Percentiles rank a stretch among this genome's conserved stretches.
These are phyloP conservation scores for Baccha elongata DNA, from an alignment of 2,888 invertebrate genomes.

Conservation along the genomic window DNA sequence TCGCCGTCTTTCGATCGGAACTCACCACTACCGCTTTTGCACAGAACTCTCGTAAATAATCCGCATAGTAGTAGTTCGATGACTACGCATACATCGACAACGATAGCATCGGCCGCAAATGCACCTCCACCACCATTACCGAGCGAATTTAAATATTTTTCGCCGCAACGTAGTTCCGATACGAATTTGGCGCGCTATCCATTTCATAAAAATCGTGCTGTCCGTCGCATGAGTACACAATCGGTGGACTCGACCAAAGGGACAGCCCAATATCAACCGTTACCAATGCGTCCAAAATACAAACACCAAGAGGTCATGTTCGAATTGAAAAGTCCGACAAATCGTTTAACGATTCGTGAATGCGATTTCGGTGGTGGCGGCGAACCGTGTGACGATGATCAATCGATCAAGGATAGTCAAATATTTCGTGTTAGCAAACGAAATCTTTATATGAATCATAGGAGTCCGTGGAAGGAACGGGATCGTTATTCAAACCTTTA, in stretches of 20 bases:
- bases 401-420: conserved; percentile 82
- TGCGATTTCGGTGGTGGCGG: conserved; percentile 83
- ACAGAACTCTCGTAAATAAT: conserved; percentile 76
- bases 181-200: conserved; percentile 80
- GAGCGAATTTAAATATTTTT: conserved; percentile 81
- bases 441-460: conserved; percentile 82
- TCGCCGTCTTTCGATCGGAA: conserved; percentile 82
- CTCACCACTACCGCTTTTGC: conserved; percentile 81
- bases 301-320: conserved; percentile 81
- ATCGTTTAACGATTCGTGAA: conserved; percentile 81
- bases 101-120: conserved; percentile 79
- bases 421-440: conserved; percentile 83
- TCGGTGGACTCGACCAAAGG: conserved; percentile 81
- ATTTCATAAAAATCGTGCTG: conserved; percentile 80
- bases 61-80: conserved; percentile 70
- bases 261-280: conserved; percentile 79
- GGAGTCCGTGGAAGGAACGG: conserved; percentile 82
- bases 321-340: conserved; percentile 81
- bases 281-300: conserved; percentile 80
- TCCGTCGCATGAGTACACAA: conserved; percentile 81
- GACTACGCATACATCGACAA: conserved; percentile 75
- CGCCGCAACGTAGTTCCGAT: conserved; percentile 81
- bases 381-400: conserved; percentile 82
- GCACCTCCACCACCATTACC: conserved; percentile 81
- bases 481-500: conserved; percentile 82